phyloP scores from a whole-genome alignment of 1,140 invertebrate species.

The Melipona quadrifasciata region DNA sequence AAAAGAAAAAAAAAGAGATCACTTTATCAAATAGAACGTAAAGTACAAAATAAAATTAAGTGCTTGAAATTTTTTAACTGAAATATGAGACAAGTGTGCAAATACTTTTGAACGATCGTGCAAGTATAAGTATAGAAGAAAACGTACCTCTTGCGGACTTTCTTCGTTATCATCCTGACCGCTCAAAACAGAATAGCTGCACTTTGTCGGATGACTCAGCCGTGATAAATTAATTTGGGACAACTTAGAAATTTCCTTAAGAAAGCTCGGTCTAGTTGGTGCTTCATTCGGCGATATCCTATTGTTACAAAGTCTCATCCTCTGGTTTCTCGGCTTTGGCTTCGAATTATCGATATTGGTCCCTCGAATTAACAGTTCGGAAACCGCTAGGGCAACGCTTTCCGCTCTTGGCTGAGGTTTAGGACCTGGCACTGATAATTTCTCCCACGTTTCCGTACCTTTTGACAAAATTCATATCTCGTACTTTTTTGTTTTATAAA shows the following conservation, averaged over 20 bases:
- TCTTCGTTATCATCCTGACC: constrained; percentile 87
- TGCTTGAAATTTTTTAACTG: neutral
- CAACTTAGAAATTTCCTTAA: constrained; percentile 88
- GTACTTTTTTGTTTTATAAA: neutral
- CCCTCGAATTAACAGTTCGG: constrained; percentile 66
- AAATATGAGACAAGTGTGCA: neutral
- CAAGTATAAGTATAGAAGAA: neutral
- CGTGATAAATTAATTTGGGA: constrained; percentile 88
- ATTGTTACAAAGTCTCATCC: constrained; percentile 78
- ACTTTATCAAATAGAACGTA: no score
- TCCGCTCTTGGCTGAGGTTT: constrained; percentile 87
- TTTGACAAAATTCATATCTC: constrained; percentile 51
- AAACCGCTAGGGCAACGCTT: constrained; percentile 63
- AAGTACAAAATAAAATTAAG: no score
- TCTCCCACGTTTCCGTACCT: constrained; percentile 91
- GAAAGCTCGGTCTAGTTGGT: constrained; percentile 81
- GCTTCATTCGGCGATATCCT: constrained; percentile 75
- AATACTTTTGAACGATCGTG: neutral
- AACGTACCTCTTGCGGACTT: constrained; percentile 81
- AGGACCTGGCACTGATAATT: constrained; percentile 85
- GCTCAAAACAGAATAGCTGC: constrained; percentile 88
- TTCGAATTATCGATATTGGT: constrained; percentile 72
- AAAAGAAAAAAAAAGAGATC: no score
- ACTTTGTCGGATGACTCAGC: constrained; percentile 85
- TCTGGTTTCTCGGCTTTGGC: constrained; percentile 74